Evolutionary conservation across 2,888 invertebrate genomes (phyloP).

Genomic region (Acheta domesticus): DNA sequence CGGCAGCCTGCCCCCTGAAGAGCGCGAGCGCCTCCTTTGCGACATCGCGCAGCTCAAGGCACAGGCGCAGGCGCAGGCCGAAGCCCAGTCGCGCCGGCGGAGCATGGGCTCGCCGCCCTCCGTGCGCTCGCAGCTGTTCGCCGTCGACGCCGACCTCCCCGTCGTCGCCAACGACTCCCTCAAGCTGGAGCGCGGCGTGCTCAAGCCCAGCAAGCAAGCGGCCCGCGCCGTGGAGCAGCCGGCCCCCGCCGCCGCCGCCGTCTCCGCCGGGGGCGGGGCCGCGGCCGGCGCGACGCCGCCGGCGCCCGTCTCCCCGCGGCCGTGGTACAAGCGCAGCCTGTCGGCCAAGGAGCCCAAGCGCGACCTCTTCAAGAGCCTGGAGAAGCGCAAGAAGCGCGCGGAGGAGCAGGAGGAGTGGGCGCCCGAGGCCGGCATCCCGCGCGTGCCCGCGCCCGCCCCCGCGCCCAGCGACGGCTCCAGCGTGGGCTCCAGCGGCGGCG

Average conservation of each 20-base stretch:
- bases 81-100: slow-evolving; percentile 38
- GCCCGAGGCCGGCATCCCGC: slow-evolving; percentile 56
- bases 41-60: slow-evolving; percentile 40
- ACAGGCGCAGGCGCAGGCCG: slow-evolving; percentile 38
- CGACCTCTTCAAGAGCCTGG: slow-evolving; percentile 37
- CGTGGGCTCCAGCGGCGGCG: slow-evolving; percentile 30
- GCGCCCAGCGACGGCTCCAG: slow-evolving; percentile 24
- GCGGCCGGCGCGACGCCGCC: slow-evolving; percentile 36
- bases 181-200: slow-evolving; percentile 51
- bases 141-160: slow-evolving; percentile 27
- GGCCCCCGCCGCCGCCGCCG: slow-evolving; percentile 36
- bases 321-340: slow-evolving; percentile 63
- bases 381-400: slow-evolving; percentile 35
- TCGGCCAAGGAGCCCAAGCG: slow-evolving; percentile 38
- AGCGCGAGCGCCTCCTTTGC: slow-evolving; percentile 39
- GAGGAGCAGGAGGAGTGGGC: slow-evolving; percentile 44
- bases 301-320: slow-evolving; percentile 54
- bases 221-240: slow-evolving; percentile 31
- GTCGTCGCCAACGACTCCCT: slow-evolving; percentile 44
- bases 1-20: slow-evolving; percentile 37
- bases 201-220: slow-evolving; percentile 48
- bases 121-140: background rate
- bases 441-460: slow-evolving; percentile 44
- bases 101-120: slow-evolving; percentile 32
- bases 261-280: slow-evolving; percentile 6